phyloP scores from a whole-genome alignment of 2,797 vertebrate species.

The Parauchenoglanis ngamensis region DNA sequence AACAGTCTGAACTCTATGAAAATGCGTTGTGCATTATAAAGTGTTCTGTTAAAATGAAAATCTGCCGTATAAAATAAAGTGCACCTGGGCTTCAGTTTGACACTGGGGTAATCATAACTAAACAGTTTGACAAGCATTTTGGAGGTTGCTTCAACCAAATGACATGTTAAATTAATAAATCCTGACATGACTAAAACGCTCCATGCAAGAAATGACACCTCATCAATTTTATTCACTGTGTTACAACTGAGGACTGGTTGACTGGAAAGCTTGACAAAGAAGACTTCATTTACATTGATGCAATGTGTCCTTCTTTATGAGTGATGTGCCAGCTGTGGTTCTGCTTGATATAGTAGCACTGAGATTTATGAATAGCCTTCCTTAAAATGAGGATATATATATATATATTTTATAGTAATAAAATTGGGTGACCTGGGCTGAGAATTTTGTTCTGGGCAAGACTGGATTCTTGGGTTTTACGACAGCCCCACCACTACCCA shows the following conservation, averaged over 20 bases:
- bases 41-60: not conserved
- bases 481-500: not conserved
- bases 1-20: not conserved
- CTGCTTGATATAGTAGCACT: not conserved
- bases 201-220: slow-evolving; percentile 11
- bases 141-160: not conserved
- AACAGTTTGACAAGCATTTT: slow-evolving; percentile 25
- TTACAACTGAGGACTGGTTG: not conserved
- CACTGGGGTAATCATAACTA: not conserved
- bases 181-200: slow-evolving; percentile 35
- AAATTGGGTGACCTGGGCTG: not conserved
- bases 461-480: not conserved
- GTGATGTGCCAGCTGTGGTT: not conserved
- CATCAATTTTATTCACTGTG: slow-evolving; percentile 27
- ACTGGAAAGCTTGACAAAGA: slow-evolving; percentile 16
- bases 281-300: slow-evolving; percentile 20
- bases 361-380: slow-evolving; percentile 3
- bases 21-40: not conserved
- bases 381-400: not conserved
- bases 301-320: not conserved
- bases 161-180: slow-evolving; percentile 30
- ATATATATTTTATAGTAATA: not conserved
- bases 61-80: not conserved
- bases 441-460: not conserved
- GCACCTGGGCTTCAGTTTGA: not conserved